Evolutionary conservation across 2,113 vertebrate species (phyloP), one percentile per base, ranked within the genome.

Genomic region (Thryonomys swinderianus): DNA sequence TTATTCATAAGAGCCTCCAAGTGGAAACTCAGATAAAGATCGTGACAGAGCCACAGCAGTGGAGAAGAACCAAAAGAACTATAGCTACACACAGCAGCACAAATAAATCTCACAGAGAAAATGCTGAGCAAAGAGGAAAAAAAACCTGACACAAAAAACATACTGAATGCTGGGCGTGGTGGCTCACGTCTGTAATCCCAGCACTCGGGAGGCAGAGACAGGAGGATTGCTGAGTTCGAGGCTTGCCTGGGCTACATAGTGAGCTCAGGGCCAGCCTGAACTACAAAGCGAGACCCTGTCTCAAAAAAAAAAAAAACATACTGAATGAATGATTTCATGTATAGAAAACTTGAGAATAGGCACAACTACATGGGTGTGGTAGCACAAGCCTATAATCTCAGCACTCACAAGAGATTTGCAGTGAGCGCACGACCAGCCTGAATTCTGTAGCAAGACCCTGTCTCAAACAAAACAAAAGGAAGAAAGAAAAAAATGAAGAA

Each of bases 21-120:
- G 57, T 84, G 51, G 79, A 95, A 95, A 91, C 12, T 11, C 74
- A 90, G 85, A 80, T 55, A 87, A 62, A 86, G 32, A 79, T 45
- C 67, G 69, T 82, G 88, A 59, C 40, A 53, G 2, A 83, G 78
- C 59, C 87, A 84, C 27, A 69, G 21, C 67, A 67, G 71, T 37
- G 32, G 59, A 42, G 90, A 95, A 83, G 45, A 85, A 83, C n/a
- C 40, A 71, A 51, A 5, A 51, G 48, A 51, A 7, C 76, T 21
- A 17, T 20, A 88, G 69, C 37, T 53, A 64, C 4, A 32, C 1
- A 42, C 14, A 45, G 74, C 69, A 82, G 92, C 67, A 78, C 25
- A 34, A 32, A 42, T 32, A 88, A 85, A 82, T 51, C 87, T 93
- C 94, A 85, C 57, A 92, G 66, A 78, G 14, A 88, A 79, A 85